phyloP scores from a whole-genome alignment of 2,113 vertebrate genomes.

The Mugil cephalus region DNA sequence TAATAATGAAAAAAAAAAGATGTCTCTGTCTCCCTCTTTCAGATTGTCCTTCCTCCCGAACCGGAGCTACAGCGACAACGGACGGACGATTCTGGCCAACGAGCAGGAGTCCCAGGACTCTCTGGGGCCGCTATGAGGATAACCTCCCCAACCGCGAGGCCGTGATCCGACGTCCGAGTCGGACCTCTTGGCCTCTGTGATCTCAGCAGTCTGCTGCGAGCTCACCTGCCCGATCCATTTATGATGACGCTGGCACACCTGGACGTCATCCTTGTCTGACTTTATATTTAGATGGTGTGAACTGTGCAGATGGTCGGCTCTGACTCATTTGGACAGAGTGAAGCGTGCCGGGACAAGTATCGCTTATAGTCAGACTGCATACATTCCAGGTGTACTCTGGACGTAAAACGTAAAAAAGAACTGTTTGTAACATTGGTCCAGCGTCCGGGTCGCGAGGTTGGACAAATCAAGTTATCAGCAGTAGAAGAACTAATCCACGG shows the following conservation, averaged over 20 bases:
- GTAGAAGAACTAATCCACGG: neutral
- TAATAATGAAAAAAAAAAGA: neutral
- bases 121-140: conserved; percentile 68
- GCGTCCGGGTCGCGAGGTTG: neutral
- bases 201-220: conserved; percentile 15
- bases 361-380: neutral
- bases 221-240: neutral
- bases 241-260: neutral
- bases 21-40: conserved; percentile 45
- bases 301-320: neutral
- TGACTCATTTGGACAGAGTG: neutral
- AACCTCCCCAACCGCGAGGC: conserved; percentile 2
- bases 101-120: conserved; percentile 85
- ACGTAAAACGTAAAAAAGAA: conserved; percentile 12
- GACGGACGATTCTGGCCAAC: conserved; percentile 78
- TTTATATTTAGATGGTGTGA: neutral
- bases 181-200: conserved; percentile 5
- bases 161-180: neutral
- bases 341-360: neutral
- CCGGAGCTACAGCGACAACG: conserved; percentile 83
- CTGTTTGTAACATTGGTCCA: neutral
- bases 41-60: conserved; percentile 85
- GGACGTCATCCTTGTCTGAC: conserved; percentile 18
- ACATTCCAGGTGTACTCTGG: neutral
- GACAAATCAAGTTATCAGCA: neutral